Evolutionary conservation across 2,113 vertebrate species (phyloP).

Genomic region (Proteles cristata): DNA sequence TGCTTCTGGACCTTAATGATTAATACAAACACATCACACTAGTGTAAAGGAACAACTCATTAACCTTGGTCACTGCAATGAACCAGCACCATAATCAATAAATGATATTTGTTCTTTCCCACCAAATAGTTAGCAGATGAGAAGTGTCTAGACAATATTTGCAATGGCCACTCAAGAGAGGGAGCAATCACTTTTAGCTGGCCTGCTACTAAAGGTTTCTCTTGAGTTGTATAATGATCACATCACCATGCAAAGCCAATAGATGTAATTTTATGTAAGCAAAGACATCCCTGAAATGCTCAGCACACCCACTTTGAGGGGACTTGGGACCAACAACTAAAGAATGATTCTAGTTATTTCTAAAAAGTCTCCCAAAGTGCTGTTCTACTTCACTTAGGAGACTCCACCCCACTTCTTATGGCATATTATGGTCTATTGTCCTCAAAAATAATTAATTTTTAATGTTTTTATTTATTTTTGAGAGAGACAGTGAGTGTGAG

Average conservation of each 20-base stretch:
- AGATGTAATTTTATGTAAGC: background rate
- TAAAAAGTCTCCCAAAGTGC: background rate
- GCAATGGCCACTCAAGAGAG: background rate
- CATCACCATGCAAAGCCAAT: background rate
- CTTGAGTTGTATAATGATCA: background rate
- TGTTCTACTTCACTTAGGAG: background rate
- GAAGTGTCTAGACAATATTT: background rate
- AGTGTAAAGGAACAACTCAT: slow-evolving; percentile 54
- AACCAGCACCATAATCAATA: slow-evolving; percentile 26
- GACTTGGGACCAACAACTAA: background rate
- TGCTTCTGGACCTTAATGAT: slow-evolving; percentile 21
- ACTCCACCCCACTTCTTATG: no score
- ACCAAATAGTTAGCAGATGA: background rate
- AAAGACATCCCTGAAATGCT: background rate
- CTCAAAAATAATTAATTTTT: background rate
- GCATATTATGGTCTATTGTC: background rate
- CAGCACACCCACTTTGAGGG: background rate
- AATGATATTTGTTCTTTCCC: slow-evolving; percentile 5
- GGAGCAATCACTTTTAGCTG: background rate
- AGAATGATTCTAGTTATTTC: background rate
- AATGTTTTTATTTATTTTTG: no score
- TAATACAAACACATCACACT: slow-evolving; percentile 25
- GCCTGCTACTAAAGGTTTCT: background rate
- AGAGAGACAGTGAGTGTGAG: no score
- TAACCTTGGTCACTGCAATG: slow-evolving; percentile 25